A percentile compares a stretch with the other conserved stretches of the same genome.
Evolutionary conservation across 2,113 vertebrate genomes (phyloP).

Genomic region (Tychaedon coryphoeus): DNA sequence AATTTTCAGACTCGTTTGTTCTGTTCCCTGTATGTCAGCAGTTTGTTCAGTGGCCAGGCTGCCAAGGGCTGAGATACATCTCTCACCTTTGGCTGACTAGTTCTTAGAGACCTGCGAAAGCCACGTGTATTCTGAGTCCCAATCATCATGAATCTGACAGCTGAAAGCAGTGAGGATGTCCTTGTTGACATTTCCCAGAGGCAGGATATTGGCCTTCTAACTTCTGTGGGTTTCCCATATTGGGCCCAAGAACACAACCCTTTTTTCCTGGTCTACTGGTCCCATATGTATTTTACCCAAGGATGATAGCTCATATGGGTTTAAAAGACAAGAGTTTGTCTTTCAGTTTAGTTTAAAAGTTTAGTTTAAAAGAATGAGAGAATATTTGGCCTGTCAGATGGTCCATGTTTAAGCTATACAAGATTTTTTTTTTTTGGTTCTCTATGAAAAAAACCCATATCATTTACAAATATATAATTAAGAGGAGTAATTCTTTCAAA

Average conservation of each 20-base stretch:
- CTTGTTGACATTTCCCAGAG: background rate
- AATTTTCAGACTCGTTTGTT: background rate
- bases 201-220: background rate
- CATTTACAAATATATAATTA: background rate
- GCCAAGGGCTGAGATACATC: background rate
- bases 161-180: background rate
- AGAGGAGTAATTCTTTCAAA: background rate
- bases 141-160: background rate
- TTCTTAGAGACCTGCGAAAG: background rate
- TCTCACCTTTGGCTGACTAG: background rate
- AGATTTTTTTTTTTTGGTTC: background rate
- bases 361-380: background rate
- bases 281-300: background rate
- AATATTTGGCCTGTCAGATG: rapidly evolving
- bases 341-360: background rate
- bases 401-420: background rate
- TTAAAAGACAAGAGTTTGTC: background rate
- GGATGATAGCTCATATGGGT: background rate
- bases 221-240: background rate
- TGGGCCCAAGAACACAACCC: background rate
- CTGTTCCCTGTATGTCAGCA: rapidly evolving
- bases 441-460: background rate
- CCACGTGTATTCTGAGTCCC: background rate
- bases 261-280: background rate
- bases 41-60: background rate